Evolutionary conservation across 1,140 invertebrate species (phyloP), one percentile per base, ranked within the genome.

Genomic region (Megalopta genalis): DNA sequence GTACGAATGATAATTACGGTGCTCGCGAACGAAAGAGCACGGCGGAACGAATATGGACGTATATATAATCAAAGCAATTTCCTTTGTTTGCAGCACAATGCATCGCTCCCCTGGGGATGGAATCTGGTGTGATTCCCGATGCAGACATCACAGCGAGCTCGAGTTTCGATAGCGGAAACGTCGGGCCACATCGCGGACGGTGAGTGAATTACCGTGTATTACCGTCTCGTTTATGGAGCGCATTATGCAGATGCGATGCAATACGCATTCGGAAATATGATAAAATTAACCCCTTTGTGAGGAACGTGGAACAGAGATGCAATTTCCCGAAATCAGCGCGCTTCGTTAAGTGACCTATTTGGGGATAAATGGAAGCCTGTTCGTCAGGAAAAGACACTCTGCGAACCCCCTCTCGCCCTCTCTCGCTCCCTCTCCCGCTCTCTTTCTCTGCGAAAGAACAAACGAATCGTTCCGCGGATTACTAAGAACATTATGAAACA

Each of bases 121-220:
- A 96, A 91, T 95, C 95, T 37, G 95, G 95, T 66, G 94, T 92
- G 18, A 96, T 97, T 86, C 94, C 92, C 86, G 95, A 96, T 90
- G 90, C 93, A 68, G 95, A 95, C 89, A 94, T 97, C 87, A 93
- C 94, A 46, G 96, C 96, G 57, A 96, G 95, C 86, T 96, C 95
- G n/a, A 95, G 95, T 79, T 96, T 96, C 91, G 96, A 96, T 88
- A 94, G 93, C 79, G 94, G 94, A 82, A 96, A 95, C 88, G 96
- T 96, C 54, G 96, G 96, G 79, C 96, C 96, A 39, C 94, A 94
- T 86, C 93, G 94, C 88, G 95, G 93, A 88, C 87, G 92, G 92
- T 92, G 82, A 89, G 89, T 89, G 74, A 85, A 85, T 85, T 81
- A 81, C 71, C 74, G 83, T 77, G 79, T 84, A 84, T 84, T 84